Percentiles rank a stretch among this genome's conserved stretches.
Evolutionary conservation across 2,797 vertebrate genomes (phyloP).

Genomic region (Peromyscus nudipes): DNA sequence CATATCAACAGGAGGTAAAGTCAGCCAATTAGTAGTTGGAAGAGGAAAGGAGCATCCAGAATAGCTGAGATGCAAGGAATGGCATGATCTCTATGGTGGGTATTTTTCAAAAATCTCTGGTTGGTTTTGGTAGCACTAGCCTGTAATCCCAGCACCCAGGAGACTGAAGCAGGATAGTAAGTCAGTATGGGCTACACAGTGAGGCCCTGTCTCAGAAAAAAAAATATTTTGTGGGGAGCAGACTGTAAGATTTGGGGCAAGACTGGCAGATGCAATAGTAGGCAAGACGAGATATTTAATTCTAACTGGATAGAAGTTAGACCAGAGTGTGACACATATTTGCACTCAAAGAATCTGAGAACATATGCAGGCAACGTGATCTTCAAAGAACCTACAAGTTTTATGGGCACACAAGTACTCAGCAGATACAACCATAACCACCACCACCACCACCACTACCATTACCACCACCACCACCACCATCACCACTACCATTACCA

Average conservation of each 20-base stretch:
- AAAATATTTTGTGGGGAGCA: slow-evolving; percentile 2
- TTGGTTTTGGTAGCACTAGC: neutral
- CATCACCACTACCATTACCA: neutral
- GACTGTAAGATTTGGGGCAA: neutral
- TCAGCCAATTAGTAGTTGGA: neutral
- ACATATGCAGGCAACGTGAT: neutral
- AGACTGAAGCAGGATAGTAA: neutral
- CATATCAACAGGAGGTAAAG: neutral
- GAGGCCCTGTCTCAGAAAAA: neutral
- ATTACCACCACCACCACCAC: too few species aligned
- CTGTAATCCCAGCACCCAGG: neutral
- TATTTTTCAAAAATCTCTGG: slow-evolving; percentile 6
- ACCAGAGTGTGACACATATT: neutral
- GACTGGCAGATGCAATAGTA: neutral
- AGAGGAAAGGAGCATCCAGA: neutral
- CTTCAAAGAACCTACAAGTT: neutral
- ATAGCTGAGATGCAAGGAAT: neutral
- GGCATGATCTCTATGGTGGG: neutral
- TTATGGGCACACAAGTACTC: neutral
- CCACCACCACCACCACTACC: neutral
- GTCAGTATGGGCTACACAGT: neutral
- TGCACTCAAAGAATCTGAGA: slow-evolving; percentile 10
- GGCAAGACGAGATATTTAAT: neutral
- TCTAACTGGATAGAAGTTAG: neutral
- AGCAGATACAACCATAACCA: neutral